Evolutionary conservation across 2,888 invertebrate species (phyloP), one percentile per base, ranked within the genome.

Genomic region (Eueremaeus valkanovi): DNA sequence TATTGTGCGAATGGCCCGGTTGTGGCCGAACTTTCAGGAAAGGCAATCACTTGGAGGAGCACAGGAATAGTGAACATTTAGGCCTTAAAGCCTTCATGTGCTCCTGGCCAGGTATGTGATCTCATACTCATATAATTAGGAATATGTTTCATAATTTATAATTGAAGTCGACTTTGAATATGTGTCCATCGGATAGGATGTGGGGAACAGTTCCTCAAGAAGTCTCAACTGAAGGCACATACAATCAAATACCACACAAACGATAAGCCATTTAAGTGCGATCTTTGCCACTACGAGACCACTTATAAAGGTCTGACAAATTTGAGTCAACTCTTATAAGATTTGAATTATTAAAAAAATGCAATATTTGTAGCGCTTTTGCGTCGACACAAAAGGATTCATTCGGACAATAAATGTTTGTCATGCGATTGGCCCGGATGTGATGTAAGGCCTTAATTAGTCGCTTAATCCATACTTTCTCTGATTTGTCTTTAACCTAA

Each of bases 391-490:
- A 36, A 70, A 42, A 24, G 70, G 27, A 70, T 70, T 45, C 70
- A 70, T 45, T n/a, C 11, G 13, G 18, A n/a, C 0, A 29, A 40
- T 24, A 70, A 70, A 18, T 1, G 1, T 1, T 11, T 42, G 1
- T 11, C 9, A 27, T 70, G 70, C 27, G 70, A 70, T 45, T 70
- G 70, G 70, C 70, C 70, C 8, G 70, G 70, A 16, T 40, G 55
- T 45, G 16, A 36, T 11, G 11, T 45, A 45, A n/a, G 49, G 5
- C 45, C 13, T 45, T 18, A n/a, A n/a, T n/a, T n/a, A n/a, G n/a
- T n/a, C n/a, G n/a, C n/a, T n/a, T n/a, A n/a, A n/a, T n/a, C 45
- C 45, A 18, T 13, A 31, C 31, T 16, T 61, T 31, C 5, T 3
- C 31, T 13, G 18, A 31, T 61, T 31, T 61, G 1, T 18, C n/a